Base-by-base conservation (phyloP, 2,113 vertebrate genomes). In the Psittacula cyanocephala region DNA sequence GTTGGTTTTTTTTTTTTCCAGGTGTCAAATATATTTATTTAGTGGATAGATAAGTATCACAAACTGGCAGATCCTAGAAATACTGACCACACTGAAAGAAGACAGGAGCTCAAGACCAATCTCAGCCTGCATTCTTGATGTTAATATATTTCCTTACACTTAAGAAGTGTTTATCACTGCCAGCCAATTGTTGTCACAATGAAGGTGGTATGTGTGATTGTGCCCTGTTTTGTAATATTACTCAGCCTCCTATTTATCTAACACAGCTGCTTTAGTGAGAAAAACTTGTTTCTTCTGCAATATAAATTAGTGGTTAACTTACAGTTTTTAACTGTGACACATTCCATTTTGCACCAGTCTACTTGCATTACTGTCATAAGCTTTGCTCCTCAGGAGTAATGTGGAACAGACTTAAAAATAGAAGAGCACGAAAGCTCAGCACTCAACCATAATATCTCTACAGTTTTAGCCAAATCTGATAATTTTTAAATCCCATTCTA, bases 201-300 rank as follows among this genome's bases (percentile, higher is more conserved):
- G 18, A 85, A 65, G 43, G 43, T 33, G 57, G 37, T n/a, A 25
- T 24, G 20, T 28, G 15, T 35, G 39, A 35, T n/a, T 55, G 29
- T 75, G n/a, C 29, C 64, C 31, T 86, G 43, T n/a, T 74, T 81
- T 92, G 74, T 63, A 85, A 74, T 39, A 68, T 60, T 93, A 44
- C 28, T 85, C 16, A n/a, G 85, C 84, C 86, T 97, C 89, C 88
- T 91, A 75, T 24, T 96, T 93, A 94, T 87, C 89, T 93, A 90
- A 81, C 29, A 85, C 10, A 77, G 76, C 16, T 69, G 84, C 72
- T 72, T 77, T 11, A 18, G 24, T 50, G 14, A 94, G 78, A 97
- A 96, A 96, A 95, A 67, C 17, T 28, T 35, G 41, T 78, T 86
- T 86, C 65, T 44, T 91, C 62, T 82, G 50, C 79, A 81, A 71